Percentiles rank a stretch among this genome's conserved stretches.
Evolutionary conservation across 1,140 invertebrate species (phyloP).

Genomic region (Drosophila navojoa): DNA sequence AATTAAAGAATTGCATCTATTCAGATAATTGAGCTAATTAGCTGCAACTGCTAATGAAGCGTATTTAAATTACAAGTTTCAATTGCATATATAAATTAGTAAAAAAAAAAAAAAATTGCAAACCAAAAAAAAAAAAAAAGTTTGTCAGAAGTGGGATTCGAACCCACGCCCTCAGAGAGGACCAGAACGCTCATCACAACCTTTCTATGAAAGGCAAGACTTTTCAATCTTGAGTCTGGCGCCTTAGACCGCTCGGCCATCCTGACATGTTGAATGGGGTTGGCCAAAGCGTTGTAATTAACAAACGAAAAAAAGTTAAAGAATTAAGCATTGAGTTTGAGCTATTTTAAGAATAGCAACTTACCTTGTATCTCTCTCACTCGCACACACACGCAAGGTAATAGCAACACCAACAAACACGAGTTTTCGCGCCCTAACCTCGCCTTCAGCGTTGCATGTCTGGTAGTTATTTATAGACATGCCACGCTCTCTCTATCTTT

Average conservation of each 20-base stretch:
- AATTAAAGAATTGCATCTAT: conserved; percentile 49
- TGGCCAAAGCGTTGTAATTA: conserved; percentile 9
- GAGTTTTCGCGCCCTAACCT: conserved; percentile 64
- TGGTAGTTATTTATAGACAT: conserved; percentile 67
- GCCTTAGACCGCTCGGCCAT: conserved; percentile 89
- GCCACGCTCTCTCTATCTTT: background rate
- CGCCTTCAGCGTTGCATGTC: conserved; percentile 54
- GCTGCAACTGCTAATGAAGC: conserved; percentile 53
- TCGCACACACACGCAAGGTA: conserved; percentile 6
- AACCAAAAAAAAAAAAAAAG: conserved; percentile 84
- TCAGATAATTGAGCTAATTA: conserved; percentile 61
- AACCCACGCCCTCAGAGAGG: conserved; percentile 94
- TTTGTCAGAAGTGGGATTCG: conserved; percentile 94
- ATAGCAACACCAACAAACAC: conserved; percentile 53
- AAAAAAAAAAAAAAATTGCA: background rate
- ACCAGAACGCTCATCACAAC: conserved; percentile 87
- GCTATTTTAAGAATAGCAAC: conserved; percentile 2
- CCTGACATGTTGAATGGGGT: conserved; percentile 84
- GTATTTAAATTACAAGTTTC: conserved; percentile 38
- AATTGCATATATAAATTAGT: conserved; percentile 17
- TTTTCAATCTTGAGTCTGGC: conserved; percentile 84
- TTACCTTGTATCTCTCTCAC: background rate
- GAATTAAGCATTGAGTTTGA: background rate
- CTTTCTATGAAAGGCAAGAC: conserved; percentile 65
- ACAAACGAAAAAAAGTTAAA: conserved; percentile 84